phyloP scores from a whole-genome alignment of 2,113 vertebrate species.

The Pelecanoides urinatrix region DNA sequence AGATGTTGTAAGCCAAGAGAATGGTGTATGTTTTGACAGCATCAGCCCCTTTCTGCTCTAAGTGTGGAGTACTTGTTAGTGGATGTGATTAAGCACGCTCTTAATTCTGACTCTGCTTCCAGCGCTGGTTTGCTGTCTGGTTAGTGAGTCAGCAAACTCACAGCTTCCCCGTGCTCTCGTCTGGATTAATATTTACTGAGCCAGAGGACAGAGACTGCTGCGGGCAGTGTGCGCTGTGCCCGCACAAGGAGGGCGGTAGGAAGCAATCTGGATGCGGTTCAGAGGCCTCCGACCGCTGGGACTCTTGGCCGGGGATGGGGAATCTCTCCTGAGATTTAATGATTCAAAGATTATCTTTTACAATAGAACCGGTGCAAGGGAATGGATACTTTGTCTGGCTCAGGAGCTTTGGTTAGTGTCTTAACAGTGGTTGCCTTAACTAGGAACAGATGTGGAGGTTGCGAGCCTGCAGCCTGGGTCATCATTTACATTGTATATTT shows the following conservation, averaged over 20 bases:
- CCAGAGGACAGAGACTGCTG: background rate
- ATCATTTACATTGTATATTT: background rate
- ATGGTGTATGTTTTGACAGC: background rate
- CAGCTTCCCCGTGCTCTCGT: background rate
- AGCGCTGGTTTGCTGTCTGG: background rate
- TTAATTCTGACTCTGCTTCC: background rate
- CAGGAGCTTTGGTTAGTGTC: background rate
- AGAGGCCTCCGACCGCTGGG: rapidly evolving
- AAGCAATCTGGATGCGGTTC: rapidly evolving
- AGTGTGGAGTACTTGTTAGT: background rate
- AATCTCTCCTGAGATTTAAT: background rate
- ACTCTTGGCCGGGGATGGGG: background rate
- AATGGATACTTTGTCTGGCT: background rate
- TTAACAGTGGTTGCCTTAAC: background rate
- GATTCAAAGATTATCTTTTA: background rate
- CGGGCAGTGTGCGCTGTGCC: background rate
- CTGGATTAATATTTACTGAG: background rate
- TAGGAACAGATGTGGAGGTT: background rate
- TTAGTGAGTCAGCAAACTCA: background rate
- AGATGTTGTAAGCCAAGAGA: background rate
- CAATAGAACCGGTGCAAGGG: background rate
- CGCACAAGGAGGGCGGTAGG: rapidly evolving
- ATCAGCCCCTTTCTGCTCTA: background rate
- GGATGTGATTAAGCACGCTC: background rate
- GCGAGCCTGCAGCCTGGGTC: background rate